Percentiles rank a stretch among this genome's conserved stretches.
Conservation (phyloP, 2,113 vertebrate species). For the Grallaria varia region DNA sequence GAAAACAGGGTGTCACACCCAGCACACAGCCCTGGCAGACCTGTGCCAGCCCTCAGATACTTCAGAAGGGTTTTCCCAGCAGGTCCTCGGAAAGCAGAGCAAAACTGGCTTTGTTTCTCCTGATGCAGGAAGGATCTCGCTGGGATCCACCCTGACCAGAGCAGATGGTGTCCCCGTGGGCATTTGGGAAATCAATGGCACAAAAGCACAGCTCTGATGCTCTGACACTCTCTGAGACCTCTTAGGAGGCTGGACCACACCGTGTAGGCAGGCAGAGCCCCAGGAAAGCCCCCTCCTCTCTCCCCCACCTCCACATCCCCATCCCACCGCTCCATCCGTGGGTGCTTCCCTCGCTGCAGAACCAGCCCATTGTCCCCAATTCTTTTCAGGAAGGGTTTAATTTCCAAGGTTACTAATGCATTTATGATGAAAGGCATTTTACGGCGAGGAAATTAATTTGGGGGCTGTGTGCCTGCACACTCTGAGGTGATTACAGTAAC, state of each 20-base stretch:
- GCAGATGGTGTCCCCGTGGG: neutral
- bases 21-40: neutral
- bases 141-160: neutral
- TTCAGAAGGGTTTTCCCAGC: neutral
- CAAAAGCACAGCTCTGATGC: neutral
- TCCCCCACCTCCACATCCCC: neutral
- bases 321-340: fast-evolving
- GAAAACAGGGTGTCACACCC: neutral
- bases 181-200: neutral
- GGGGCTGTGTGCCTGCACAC: neutral
- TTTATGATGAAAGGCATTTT: conserved; percentile 51
- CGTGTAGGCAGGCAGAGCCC: neutral
- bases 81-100: neutral
- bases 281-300: neutral
- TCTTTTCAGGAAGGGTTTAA: neutral
- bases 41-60: neutral
- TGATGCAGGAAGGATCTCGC: neutral
- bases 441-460: conserved; percentile 48
- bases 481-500: conserved; percentile 26
- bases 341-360: neutral
- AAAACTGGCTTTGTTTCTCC: neutral
- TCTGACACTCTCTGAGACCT: neutral
- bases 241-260: neutral
- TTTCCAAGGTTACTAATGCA: conserved; percentile 41
- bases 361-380: neutral